Percentiles rank a stretch among this genome's conserved stretches.
phyloP scores from a whole-genome alignment of 2,888 invertebrate species.

The Rhorus exstirpatorius region DNA sequence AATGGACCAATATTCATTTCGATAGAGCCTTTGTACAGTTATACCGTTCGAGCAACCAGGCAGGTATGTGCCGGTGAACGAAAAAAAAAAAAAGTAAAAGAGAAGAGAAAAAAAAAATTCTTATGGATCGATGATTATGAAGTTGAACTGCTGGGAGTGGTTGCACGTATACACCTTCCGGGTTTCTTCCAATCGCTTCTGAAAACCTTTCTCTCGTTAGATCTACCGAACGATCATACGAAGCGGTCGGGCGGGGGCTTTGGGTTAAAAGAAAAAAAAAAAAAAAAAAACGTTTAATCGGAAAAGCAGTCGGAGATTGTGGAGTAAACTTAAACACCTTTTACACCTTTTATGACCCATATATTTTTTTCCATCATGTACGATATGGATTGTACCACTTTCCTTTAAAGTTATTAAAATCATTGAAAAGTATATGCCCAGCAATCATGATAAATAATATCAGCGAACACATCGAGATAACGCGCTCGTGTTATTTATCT shows the following conservation, averaged over 20 bases:
- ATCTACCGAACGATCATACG: constrained; percentile 45
- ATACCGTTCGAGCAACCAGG: constrained; percentile 49
- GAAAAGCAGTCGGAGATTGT: constrained; percentile 31
- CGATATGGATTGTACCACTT: constrained; percentile 45
- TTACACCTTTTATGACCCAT: constrained; percentile 55
- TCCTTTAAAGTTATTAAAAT: constrained; percentile 62
- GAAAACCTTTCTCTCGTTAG: constrained; percentile 69
- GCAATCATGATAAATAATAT: background rate
- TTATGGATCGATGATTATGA: constrained; percentile 62
- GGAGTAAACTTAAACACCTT: constrained; percentile 24
- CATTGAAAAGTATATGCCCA: constrained; percentile 19
- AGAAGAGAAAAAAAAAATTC: constrained; percentile 13
- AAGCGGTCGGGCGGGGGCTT: background rate
- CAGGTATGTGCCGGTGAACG: constrained; percentile 45
- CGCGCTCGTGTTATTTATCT: background rate
- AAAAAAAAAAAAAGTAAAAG: constrained; percentile 32
- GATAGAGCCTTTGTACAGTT: constrained; percentile 65
- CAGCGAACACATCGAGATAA: constrained; percentile 3
- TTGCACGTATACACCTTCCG: constrained; percentile 48
- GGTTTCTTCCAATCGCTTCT: constrained; percentile 56
- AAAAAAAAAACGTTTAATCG: constrained; percentile 31
- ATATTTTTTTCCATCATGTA: constrained; percentile 39
- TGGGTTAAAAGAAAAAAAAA: background rate
- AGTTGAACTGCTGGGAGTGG: constrained; percentile 55
- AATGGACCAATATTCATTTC: constrained; percentile 56